Base-by-base conservation (phyloP, 2,888 invertebrate genomes). In the Oithona nana region DNA sequence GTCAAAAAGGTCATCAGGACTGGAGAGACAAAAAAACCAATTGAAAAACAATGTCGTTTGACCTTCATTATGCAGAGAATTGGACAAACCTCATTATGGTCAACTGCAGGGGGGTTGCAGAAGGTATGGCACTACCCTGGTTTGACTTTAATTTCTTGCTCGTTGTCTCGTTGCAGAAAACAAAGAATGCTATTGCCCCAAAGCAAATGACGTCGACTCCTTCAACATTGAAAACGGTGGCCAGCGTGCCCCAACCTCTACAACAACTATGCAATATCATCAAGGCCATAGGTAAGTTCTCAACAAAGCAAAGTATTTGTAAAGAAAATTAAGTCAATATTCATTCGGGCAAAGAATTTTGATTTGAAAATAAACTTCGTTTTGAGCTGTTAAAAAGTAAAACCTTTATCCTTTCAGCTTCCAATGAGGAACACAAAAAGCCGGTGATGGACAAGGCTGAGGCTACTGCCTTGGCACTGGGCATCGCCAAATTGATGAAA, bases 401-500 rank as follows among this genome's bases (percentile, higher is more conserved):
- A 48, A 11, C 11, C n/a, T 48, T 48, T 11, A 48, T 48, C 11
- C n/a, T n/a, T 56, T 6, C 16, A 20, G 22, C 22, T 3, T 20
- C 28, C 28, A 3, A 26, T 24, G 6, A 52, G 13, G 20, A 3
- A 24, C 39, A 39, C 39, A 24, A 57, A n/a, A 57, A 29, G n/a
- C 28, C 57, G 16, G 57, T 28, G 28, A 57, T 57, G 28, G 57
- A 57, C 57, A 57, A 57, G 29, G 57, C 24, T n/a, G 59, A 59
- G 8, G 59, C 59, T 28, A 49, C 59, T 3, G 50, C 24, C 16
- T 22, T 59, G 24, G 59, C 50, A n/a, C 50, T 59, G 22, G 59
- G 59, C 4, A n/a, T 59, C 22, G 49, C 59, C 59, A 59, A 59
- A 29, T 49, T 59, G 49, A 59, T 59, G 49, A 48, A 59, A 29